These are phyloP conservation scores for Oreochromis grahami DNA, from an alignment of 2,797 vertebrate genomes.

Conservation along the genomic window DNA sequence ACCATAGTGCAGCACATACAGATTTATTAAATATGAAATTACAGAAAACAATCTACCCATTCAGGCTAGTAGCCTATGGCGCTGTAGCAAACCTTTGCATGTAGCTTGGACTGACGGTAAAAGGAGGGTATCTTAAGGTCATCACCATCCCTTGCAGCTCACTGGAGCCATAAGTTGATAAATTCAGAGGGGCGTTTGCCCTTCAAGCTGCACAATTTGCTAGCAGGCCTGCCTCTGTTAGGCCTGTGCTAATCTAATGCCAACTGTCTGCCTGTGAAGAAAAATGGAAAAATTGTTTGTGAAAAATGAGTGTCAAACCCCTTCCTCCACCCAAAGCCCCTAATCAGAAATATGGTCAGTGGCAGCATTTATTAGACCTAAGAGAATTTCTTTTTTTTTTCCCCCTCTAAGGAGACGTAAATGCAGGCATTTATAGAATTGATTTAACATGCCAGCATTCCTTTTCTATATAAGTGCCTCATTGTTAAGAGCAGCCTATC, in stretches of 20 bases:
- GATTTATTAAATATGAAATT: slow-evolving; percentile 42
- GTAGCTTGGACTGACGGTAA: slow-evolving; percentile 56
- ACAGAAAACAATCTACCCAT: not conserved
- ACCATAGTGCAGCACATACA: not conserved
- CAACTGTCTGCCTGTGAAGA: slow-evolving; percentile 78
- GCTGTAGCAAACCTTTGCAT: slow-evolving; percentile 31
- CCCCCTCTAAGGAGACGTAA: slow-evolving; percentile 75
- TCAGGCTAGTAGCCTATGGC: slow-evolving; percentile 31
- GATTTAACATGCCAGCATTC: slow-evolving; percentile 72
- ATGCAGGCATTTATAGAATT: slow-evolving; percentile 78
- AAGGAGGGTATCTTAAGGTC: slow-evolving; percentile 79
- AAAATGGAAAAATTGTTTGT: slow-evolving; percentile 79
- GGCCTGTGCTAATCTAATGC: slow-evolving; percentile 79
- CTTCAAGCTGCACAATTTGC: slow-evolving; percentile 80
- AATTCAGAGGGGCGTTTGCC: slow-evolving; percentile 81
- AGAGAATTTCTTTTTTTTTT: slow-evolving; percentile 69
- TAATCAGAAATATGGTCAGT: slow-evolving; percentile 75
- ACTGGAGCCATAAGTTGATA: slow-evolving; percentile 78
- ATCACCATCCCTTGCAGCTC: slow-evolving; percentile 73
- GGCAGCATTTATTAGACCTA: slow-evolving; percentile 74
- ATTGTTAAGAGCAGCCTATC: slow-evolving; percentile 64
- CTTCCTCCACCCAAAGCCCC: slow-evolving; percentile 46
- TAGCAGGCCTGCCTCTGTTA: slow-evolving; percentile 75
- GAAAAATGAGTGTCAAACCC: slow-evolving; percentile 77
- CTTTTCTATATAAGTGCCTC: slow-evolving; percentile 70